Percentiles rank a stretch among this genome's conserved stretches.
These are phyloP conservation scores for Mnemiopsis leidyi DNA, from an alignment of 37 sponge, comb jelly and placozoan genomes.

Conservation along the genomic window DNA sequence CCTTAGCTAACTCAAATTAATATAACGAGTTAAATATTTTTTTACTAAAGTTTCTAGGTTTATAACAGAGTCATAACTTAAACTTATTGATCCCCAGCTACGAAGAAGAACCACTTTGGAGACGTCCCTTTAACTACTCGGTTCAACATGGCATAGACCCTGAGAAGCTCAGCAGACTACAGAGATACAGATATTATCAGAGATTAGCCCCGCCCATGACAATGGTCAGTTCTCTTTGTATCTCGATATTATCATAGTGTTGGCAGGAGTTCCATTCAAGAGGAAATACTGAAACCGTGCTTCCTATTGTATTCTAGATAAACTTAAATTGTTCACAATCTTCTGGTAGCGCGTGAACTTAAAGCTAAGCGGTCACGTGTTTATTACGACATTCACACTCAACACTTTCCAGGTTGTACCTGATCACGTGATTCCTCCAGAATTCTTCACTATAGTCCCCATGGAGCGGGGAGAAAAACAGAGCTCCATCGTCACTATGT, in stretches of 20 bases:
- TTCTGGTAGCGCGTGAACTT: too few species aligned
- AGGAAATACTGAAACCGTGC: too few species aligned
- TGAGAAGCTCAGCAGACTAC: slow-evolving; percentile 54
- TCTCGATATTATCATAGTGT: too few species aligned
- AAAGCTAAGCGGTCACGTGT: too few species aligned
- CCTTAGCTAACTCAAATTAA: too few species aligned
- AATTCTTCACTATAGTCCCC: slow-evolving; percentile 56
- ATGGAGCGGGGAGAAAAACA: slow-evolving; percentile 24
- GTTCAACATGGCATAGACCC: slow-evolving; percentile 63
- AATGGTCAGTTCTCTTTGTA: background rate
- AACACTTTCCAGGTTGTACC: slow-evolving; percentile 55
- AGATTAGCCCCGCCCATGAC: slow-evolving; percentile 36
- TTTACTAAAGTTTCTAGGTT: too few species aligned
- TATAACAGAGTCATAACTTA: too few species aligned
- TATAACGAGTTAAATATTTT: too few species aligned
- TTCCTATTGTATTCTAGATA: too few species aligned
- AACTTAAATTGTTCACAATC: too few species aligned
- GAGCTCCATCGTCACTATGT: slow-evolving; percentile 63
- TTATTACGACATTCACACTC: too few species aligned
- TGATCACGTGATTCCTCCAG: slow-evolving; percentile 40
- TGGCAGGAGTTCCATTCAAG: too few species aligned
- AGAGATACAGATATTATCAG: slow-evolving; percentile 62
- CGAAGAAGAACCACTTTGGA: slow-evolving; percentile 48
- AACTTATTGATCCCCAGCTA: slow-evolving; percentile 36
- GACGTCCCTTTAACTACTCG: slow-evolving; percentile 58